Percentiles rank a stretch among this genome's conserved stretches.
Evolutionary conservation across 2,113 vertebrate species (phyloP).

Genomic region (Chrysochloris asiatica): DNA sequence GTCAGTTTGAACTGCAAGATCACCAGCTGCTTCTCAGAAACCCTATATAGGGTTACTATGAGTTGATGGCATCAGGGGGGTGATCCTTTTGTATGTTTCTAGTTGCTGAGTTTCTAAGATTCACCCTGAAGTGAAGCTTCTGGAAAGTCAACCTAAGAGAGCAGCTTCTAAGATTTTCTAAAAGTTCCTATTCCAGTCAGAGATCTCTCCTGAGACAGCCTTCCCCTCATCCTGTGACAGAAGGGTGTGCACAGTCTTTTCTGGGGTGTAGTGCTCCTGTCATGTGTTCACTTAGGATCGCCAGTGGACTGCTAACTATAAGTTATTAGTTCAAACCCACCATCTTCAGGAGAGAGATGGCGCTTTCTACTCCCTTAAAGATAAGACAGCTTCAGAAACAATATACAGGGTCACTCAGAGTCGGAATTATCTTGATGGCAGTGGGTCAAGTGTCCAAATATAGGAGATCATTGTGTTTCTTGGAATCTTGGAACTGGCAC

Average conservation of each 20-base stretch:
- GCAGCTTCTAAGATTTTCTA: conserved; percentile 16
- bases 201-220: not conserved
- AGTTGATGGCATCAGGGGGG: conserved; percentile 24
- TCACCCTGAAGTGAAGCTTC: conserved; percentile 47
- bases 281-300: conserved; percentile 73
- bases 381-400: too few species aligned
- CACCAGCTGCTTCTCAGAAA: too few species aligned
- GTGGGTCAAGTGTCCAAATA: too few species aligned
- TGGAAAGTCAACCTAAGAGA: conserved; percentile 44
- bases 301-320: too few species aligned
- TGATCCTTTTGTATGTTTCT: conserved; percentile 69
- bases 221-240: not conserved
- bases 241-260: conserved; percentile 46
- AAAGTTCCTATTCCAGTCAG: conserved; percentile 27
- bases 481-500: conserved; percentile 65
- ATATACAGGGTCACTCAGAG: too few species aligned
- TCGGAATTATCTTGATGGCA: too few species aligned
- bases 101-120: conserved; percentile 49
- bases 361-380: too few species aligned
- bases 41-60: too few species aligned
- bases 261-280: conserved; percentile 45
- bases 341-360: too few species aligned
- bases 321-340: too few species aligned
- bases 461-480: conserved; percentile 72
- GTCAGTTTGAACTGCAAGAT: too few species aligned